Percentiles rank a stretch among this genome's conserved stretches.
Conservation (phyloP, 2,888 invertebrate species). For the Scaptomyza flava region DNA sequence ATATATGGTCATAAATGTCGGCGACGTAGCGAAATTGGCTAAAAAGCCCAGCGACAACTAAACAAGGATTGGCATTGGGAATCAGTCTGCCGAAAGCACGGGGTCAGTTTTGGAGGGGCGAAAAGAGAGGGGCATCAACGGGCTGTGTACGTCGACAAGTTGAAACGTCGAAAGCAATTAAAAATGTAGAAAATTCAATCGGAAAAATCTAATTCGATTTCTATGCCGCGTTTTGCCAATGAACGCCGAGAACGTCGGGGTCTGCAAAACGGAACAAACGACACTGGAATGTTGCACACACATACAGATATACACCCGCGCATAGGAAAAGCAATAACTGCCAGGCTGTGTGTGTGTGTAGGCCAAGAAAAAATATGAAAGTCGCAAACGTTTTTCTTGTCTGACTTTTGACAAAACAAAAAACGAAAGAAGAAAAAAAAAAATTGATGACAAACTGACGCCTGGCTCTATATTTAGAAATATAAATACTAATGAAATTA, state of each 20-base stretch:
- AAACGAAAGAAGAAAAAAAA: conserved; percentile 7
- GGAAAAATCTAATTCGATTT: conserved; percentile 84
- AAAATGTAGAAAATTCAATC: conserved; percentile 84
- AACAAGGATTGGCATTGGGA: conserved; percentile 7
- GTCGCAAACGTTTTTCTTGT: conserved; percentile 55
- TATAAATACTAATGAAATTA: conserved; percentile 74
- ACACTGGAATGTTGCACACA: conserved; percentile 21
- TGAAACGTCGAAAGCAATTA: conserved; percentile 82
- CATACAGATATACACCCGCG: conserved; percentile 13
- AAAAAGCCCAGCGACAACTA: conserved; percentile 67
- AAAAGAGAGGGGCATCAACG: conserved; percentile 2
- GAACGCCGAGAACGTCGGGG: conserved; percentile 45
- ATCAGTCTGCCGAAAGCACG: conserved; percentile 15
- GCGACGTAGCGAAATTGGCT: conserved; percentile 71
- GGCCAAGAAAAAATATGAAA: conserved; percentile 75
- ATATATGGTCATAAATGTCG: conserved; percentile 70
- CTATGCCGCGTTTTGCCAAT: conserved; percentile 74
- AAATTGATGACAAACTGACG: conserved; percentile 45
- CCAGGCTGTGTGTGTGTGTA: conserved; percentile 56
- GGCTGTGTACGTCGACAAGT: conserved; percentile 66
- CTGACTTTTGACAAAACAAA: conserved; percentile 19
- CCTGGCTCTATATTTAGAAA: conserved; percentile 66
- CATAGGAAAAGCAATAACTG: conserved; percentile 69
- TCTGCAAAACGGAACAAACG: conserved; percentile 36
- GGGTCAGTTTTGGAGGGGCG: conserved; percentile 22